Evolutionary conservation across 2,888 invertebrate species (phyloP), one percentile per base, ranked within the genome.

Genomic region (Polydrusus cervinus): DNA sequence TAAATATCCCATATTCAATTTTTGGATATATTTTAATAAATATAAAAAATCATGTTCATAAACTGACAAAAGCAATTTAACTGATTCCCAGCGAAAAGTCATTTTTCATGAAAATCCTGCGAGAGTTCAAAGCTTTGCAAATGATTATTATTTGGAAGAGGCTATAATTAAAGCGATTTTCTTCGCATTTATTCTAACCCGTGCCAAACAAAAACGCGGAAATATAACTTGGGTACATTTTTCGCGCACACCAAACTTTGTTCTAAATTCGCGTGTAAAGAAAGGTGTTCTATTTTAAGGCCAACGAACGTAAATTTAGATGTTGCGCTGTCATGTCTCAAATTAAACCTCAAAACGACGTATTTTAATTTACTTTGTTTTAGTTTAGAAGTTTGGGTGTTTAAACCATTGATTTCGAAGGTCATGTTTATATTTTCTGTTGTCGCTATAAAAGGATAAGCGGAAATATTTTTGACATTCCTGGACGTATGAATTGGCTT

Each of bases 241-340:
- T 76, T 76, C 76, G 69, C 76, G 70, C 76, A 62, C 72, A 68
- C 67, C 60, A 60, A 74, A 74, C 68, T 75, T 71, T 75, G 74
- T 75, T 75, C 74, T 75, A 75, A 70, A 76, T 76, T 61, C 65
- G 70, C 65, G 38, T 68, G 60, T 76, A 73, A 71, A 76, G 75
- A 75, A 69, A 72, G 72, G 72, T 69, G 55, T 38, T 67, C 73
- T 76, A 76, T 76, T 76, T 76, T 66, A 57, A 67, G 45, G 73
- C 57, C 40, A 16, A 20, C 49, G 49, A 47, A 43, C 69, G 76
- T 76, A 76, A 76, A 76, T 76, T 73, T 76, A 76, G 76, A 76
- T 69, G 61, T 51, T 72, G 71, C 71, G 69, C 73, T 70, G 76
- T 73, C 72, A 73, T 65, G 57, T 16, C 62, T 76, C 70, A 60